Conservation (phyloP, 2,797 vertebrate genomes). For the Falco peregrinus region DNA sequence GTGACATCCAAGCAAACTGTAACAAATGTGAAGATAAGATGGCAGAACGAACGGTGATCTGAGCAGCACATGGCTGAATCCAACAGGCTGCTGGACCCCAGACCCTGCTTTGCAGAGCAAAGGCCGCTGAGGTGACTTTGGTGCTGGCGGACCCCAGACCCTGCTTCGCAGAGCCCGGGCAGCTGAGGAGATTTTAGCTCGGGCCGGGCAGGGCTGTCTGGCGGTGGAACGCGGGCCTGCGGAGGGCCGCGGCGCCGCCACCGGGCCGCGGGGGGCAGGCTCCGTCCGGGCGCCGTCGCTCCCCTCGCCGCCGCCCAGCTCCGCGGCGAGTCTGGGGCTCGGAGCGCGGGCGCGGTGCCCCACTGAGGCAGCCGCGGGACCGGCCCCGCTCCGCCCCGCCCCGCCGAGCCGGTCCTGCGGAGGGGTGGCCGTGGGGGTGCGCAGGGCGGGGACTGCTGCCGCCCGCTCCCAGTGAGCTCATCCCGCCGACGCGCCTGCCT, state of each 20-base stretch:
- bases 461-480: conserved; percentile 50
- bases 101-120: no score
- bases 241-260: no score
- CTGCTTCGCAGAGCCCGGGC: no score
- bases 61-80: no score
- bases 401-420: not conserved
- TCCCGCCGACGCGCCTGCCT: not conserved
- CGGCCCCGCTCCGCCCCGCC: not conserved
- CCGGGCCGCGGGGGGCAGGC: no score
- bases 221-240: not conserved
- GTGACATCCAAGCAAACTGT: not conserved
- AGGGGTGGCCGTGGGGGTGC: not conserved
- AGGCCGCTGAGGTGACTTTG: no score
- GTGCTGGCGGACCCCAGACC: no score
- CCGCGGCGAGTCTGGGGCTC: no score
- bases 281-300: no score
- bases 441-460: conserved; percentile 31
- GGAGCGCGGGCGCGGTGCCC: no score
- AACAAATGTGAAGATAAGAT: not conserved
- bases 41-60: rapidly evolving
- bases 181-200: not conserved
- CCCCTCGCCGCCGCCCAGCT: no score
- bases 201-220: not conserved
- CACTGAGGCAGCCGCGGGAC: not conserved
- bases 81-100: no score